Evolutionary conservation across 2,113 vertebrate species (phyloP).

Genomic region (Dipodomys spectabilis): DNA sequence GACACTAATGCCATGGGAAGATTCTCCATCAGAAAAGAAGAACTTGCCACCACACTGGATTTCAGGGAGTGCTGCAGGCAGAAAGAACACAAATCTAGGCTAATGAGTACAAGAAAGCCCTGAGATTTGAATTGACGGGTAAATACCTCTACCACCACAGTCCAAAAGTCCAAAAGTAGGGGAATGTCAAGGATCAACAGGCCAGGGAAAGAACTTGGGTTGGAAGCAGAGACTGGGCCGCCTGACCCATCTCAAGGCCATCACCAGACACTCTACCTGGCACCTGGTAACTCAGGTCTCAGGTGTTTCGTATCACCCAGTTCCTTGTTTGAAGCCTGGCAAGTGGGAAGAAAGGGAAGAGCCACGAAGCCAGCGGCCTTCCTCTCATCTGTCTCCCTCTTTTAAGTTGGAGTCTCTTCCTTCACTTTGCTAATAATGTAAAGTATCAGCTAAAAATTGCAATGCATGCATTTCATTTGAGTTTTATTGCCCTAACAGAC

Average conservation of each 20-base stretch:
- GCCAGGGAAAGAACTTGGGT: slow-evolving; percentile 5
- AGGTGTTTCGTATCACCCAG: background rate
- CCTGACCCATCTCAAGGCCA: background rate
- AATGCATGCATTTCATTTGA: slow-evolving; percentile 91
- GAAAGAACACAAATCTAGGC: background rate
- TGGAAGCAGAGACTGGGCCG: background rate
- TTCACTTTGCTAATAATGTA: slow-evolving; percentile 91
- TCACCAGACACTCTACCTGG: background rate
- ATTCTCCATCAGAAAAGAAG: background rate
- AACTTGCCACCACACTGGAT: background rate
- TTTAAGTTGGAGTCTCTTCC: slow-evolving; percentile 88
- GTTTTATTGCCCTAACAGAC: slow-evolving; percentile 92
- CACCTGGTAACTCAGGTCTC: background rate
- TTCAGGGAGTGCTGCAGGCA: background rate
- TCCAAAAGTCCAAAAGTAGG: background rate
- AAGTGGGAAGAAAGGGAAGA: background rate
- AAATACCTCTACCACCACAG: background rate
- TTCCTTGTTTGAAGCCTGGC: background rate
- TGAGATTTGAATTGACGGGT: background rate
- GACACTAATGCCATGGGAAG: background rate
- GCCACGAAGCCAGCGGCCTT: background rate
- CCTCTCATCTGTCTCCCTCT: slow-evolving; percentile 86
- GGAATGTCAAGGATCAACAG: background rate
- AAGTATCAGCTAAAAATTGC: slow-evolving; percentile 91
- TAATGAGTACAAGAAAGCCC: background rate